Conservation (phyloP, 2,888 invertebrate genomes). For the Noctuana brunneofusca region DNA sequence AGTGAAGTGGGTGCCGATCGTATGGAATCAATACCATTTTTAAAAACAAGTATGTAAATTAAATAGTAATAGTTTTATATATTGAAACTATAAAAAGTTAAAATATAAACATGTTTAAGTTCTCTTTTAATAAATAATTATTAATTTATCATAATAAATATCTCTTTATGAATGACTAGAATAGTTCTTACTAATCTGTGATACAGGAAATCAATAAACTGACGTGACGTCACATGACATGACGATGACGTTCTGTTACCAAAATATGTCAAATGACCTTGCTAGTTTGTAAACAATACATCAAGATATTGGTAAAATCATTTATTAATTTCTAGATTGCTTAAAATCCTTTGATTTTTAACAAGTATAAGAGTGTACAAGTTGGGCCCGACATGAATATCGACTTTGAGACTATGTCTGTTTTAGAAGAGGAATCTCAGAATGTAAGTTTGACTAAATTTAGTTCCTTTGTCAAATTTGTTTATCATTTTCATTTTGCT, state of each 20-base stretch:
- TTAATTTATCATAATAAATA: no score
- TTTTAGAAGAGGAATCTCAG: conserved; percentile 84
- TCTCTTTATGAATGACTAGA: no score
- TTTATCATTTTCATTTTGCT: conserved; percentile 43
- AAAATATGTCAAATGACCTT: conserved; percentile 86
- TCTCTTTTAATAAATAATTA: no score
- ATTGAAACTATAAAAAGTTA: no score
- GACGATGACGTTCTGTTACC: conserved; percentile 61
- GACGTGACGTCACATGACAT: conserved; percentile 44
- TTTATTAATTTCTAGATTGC: conserved; percentile 77
- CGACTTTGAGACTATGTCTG: conserved; percentile 85
- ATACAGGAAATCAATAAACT: conserved; percentile 3
- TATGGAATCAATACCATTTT: no score
- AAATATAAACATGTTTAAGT: no score
- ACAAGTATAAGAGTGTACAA: conserved; percentile 51
- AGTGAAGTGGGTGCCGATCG: no score
- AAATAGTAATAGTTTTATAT: no score
- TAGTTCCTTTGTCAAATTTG: conserved; percentile 31
- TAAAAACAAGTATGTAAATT: no score
- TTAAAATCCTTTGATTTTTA: conserved; percentile 46
- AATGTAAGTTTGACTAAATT: conserved; percentile 73
- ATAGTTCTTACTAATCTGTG: not conserved
- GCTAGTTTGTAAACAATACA: conserved; percentile 89
- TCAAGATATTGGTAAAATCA: conserved; percentile 52
- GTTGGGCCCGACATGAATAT: conserved; percentile 75